Evolutionary conservation across 2,888 invertebrate species (phyloP), one percentile per base, ranked within the genome.

Genomic region (Campoletis raptor): DNA sequence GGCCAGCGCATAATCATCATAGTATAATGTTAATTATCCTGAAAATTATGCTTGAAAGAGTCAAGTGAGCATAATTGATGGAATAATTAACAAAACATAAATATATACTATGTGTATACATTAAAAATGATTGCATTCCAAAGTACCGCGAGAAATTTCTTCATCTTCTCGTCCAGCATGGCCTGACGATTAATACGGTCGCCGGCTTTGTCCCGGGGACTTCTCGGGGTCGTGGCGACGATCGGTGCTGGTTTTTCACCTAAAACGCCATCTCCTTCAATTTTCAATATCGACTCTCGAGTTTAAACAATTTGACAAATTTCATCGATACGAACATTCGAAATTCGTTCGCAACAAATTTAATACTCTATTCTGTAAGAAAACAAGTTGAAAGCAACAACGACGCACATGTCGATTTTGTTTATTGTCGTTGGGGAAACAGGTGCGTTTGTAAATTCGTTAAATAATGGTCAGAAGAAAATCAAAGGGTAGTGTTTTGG

Each of bases 121-220:
- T 85, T 24, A 24, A 86, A 79, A 83, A 80, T 70, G 72, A 85
- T 85, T 84, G 81, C 81, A 84, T 89, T 84, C 74, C 72, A 78
- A 91, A 91, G 95, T 97, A 98, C 98, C 97, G 98, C 98, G 96
- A 98, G 96, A 95, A 98, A 98, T 95, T 97, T 98, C 97, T 98
- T 97, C 96, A 98, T 98, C 96, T 98, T 98, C 95, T 98, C 97
- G 95, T 98, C 97, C 95, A 98, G 96, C 95, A 98, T 97, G 95
- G 97, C 97, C 95, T 97, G 97, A 93, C 97, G 97, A 96, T 97
- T 97, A 95, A 96, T 96, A 95, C 96, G 96, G 95, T 97, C 97
- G 94, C 96, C 95, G 95, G 96, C 95, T 95, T 96, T 96, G 95
- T 96, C 96, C 95, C 96, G 96, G 87, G 91, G 89, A 90, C 91